Evolutionary conservation across 2,888 invertebrate genomes (phyloP).

Genomic region (Acleris holmiana): DNA sequence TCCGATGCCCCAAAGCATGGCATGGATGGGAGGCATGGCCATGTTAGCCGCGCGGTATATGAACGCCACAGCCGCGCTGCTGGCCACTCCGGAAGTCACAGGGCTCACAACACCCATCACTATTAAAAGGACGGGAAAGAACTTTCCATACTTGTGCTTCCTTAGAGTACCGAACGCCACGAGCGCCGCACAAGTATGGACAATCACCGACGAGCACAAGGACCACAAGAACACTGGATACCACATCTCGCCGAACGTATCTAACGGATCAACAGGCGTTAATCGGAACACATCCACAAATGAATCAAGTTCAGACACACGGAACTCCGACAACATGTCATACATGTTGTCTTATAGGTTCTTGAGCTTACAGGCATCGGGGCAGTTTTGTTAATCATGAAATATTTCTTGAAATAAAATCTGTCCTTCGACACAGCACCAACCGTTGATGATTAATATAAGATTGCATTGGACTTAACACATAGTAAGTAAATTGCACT

Average conservation of each 20-base stretch:
- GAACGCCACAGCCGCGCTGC: slow-evolving; percentile 96
- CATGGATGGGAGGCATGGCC: slow-evolving; percentile 95
- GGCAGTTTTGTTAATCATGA: slow-evolving; percentile 59
- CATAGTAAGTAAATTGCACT: slow-evolving; percentile 2
- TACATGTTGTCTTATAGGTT: slow-evolving; percentile 77
- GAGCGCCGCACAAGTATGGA: slow-evolving; percentile 95
- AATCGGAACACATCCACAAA: slow-evolving; percentile 88
- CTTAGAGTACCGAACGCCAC: slow-evolving; percentile 96
- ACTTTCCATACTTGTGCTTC: slow-evolving; percentile 97
- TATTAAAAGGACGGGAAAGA: slow-evolving; percentile 94
- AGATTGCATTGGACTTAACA: slow-evolving; percentile 9
- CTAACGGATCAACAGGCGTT: slow-evolving; percentile 86
- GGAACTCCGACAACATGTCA: slow-evolving; percentile 84
- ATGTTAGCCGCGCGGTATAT: slow-evolving; percentile 95
- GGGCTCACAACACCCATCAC: slow-evolving; percentile 96
- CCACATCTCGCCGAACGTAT: slow-evolving; percentile 96
- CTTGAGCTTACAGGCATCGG: slow-evolving; percentile 75
- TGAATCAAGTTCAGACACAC: slow-evolving; percentile 86
- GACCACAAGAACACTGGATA: slow-evolving; percentile 98
- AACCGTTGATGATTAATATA: slow-evolving; percentile 17
- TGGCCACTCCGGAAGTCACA: slow-evolving; percentile 93
- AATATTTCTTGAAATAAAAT: slow-evolving; percentile 42
- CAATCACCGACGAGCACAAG: slow-evolving; percentile 95
- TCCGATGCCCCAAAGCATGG: slow-evolving; percentile 97
- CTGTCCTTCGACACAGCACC: slow-evolving; percentile 27